Percentiles rank a stretch among this genome's conserved stretches.
These are phyloP conservation scores for Zophobas morio DNA, from an alignment of 1,140 invertebrate species.

Conservation along the genomic window DNA sequence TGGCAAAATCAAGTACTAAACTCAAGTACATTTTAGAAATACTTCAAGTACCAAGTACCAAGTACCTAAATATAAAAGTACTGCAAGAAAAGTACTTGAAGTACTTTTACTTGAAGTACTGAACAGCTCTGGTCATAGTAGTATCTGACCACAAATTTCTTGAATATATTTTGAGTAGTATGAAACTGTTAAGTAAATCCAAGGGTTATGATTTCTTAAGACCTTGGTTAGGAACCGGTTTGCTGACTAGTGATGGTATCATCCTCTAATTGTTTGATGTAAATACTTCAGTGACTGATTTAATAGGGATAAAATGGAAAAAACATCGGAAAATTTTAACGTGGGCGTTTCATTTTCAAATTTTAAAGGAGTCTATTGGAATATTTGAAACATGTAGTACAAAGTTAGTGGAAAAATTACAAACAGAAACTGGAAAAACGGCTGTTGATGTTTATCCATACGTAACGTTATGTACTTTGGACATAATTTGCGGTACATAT, in stretches of 20 bases:
- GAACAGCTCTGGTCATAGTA: slow-evolving; percentile 44
- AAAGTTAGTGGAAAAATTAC: slow-evolving; percentile 73
- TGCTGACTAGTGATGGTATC: slow-evolving; percentile 77
- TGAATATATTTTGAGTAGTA: slow-evolving; percentile 75
- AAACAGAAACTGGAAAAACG: slow-evolving; percentile 67
- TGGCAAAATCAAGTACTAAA: no score
- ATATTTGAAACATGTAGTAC: slow-evolving; percentile 79
- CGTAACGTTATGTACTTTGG: slow-evolving; percentile 79
- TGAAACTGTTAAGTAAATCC: slow-evolving; percentile 81
- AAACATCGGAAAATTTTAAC: slow-evolving; percentile 79
- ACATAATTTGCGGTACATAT: slow-evolving; percentile 80
- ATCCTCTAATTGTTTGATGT: neutral
- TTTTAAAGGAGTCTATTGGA: slow-evolving; percentile 82
- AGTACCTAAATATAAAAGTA: no score
- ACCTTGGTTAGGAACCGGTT: slow-evolving; percentile 84
- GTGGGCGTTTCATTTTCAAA: slow-evolving; percentile 88
- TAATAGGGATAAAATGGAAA: slow-evolving; percentile 76
- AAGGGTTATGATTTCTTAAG: slow-evolving; percentile 80
- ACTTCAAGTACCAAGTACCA: no score
- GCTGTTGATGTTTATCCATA: slow-evolving; percentile 76
- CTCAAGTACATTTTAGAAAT: no score
- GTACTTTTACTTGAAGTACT: no score
- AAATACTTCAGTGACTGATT: no score
- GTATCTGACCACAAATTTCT: slow-evolving; percentile 9
- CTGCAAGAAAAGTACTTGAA: no score